These are phyloP conservation scores for Hemibagrus guttatus DNA, from an alignment of 2,797 vertebrate species.

Conservation along the genomic window DNA sequence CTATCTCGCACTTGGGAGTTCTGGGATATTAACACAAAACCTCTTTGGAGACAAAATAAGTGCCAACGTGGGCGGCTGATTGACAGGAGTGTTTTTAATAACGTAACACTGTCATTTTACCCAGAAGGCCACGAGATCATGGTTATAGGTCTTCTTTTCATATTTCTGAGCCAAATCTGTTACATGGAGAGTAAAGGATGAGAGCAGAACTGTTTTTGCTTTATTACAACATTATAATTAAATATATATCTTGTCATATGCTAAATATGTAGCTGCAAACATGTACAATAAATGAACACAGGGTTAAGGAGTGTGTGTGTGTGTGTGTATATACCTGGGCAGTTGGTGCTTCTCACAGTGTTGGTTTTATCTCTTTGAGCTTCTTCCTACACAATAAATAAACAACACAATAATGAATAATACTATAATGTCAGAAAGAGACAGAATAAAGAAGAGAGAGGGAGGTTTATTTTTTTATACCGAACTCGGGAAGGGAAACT, in stretches of 20 bases:
- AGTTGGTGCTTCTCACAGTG: conserved; percentile 81
- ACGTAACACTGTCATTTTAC: neutral
- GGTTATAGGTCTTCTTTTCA: neutral
- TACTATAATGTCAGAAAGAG: neutral
- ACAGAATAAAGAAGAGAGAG: neutral
- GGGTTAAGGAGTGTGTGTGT: conserved; percentile 2
- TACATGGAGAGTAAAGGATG: neutral
- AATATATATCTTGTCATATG: neutral
- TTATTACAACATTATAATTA: neutral
- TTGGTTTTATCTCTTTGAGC: conserved; percentile 87
- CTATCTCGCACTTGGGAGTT: neutral
- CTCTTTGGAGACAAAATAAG: neutral
- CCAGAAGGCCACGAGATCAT: neutral
- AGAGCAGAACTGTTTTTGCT: neutral
- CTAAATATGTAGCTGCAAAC: neutral
- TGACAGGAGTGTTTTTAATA: neutral
- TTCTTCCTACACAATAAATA: conserved; percentile 78
- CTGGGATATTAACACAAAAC: neutral
- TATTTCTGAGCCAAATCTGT: neutral
- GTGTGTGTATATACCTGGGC: conserved; percentile 60
- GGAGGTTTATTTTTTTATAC: conserved; percentile 64
- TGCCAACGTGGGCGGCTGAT: neutral
- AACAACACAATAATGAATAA: neutral
- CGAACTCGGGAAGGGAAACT: conserved; percentile 88
- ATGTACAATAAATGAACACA: neutral